Base-by-base conservation (phyloP, 2,797 vertebrate species). In the Chrosomus eos region DNA sequence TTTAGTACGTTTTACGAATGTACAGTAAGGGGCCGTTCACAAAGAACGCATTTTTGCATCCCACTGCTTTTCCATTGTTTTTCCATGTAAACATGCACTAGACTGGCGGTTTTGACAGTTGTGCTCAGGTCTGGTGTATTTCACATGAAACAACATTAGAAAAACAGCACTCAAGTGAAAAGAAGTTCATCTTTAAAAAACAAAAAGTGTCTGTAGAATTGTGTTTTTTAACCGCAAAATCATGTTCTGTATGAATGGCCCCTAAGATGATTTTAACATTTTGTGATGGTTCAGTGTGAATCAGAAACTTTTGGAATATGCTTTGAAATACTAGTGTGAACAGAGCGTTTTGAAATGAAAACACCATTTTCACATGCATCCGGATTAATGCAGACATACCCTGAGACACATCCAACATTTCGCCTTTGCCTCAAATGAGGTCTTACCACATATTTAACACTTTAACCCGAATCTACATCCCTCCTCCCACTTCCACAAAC, bases 361-460 rank as follows among this genome's bases (percentile, higher is more conserved):
- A 18, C 28, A 33, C 2, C 6, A 19, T 23, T 36, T 21, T 67
- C 31, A 66, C 33, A 33, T 31, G 31, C 19, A 19, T 33, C 28
- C 1, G 7, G 62, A 66, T 43, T 43, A 71, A 38, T 43, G 40
- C 70, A 18, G 11, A 18, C 40, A 28, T 31, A 18, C 10, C 23
- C 67, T 1, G 31, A 38, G 16, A 62, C 55, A 19, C 48, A 38
- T 55, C 40, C 71, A 23, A 74, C 64, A 77, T 68, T 73, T 75
- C 28, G 40, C 28, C 28, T 51, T 33, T 58, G 62, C 82, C 82
- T 70, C 36, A 58, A 58, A 76, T 45, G 36, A 84, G 82, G 72
- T 66, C 81, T 75, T 83, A 51, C 64, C 66, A 71, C 75, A 79
- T 62, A 84, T 78, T 79, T 84, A 84, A 78, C 83, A 78, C 74